A percentile compares a stretch with the other conserved stretches of the same genome.
Conservation (phyloP, 2,888 invertebrate genomes). For the Eilema caniola region DNA sequence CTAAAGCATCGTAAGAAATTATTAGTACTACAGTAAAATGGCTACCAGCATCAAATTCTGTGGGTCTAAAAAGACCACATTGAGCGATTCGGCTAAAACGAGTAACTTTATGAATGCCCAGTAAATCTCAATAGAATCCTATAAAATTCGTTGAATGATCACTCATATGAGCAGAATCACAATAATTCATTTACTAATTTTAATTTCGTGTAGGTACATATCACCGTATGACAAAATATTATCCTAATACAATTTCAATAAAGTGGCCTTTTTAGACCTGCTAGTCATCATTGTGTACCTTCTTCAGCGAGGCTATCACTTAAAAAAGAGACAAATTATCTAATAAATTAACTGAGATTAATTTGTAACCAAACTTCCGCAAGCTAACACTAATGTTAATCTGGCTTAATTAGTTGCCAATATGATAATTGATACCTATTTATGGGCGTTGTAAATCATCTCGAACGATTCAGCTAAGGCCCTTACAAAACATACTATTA, state of each 20-base stretch:
- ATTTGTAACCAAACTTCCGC: constrained; percentile 2
- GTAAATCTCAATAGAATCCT: no score
- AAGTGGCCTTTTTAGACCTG: no score
- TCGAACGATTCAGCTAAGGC: background rate
- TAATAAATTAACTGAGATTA: background rate
- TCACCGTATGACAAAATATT: no score
- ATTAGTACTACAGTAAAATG: background rate
- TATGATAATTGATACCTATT: constrained; percentile 13
- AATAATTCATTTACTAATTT: no score
- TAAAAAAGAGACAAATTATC: background rate
- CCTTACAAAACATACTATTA: constrained; percentile 2
- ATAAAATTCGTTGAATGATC: no score
- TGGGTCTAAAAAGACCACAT: no score
- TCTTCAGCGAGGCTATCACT: background rate
- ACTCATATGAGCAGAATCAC: no score
- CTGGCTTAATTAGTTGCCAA: constrained; percentile 4
- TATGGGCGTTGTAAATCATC: constrained; percentile 7
- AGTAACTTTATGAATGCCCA: no score
- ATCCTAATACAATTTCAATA: no score
- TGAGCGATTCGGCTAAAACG: no score
- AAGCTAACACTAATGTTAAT: background rate
- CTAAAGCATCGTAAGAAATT: background rate
- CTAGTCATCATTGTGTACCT: background rate
- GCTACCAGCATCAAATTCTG: no score
- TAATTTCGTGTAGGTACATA: no score